Base-by-base conservation (phyloP, 92 coral and sea anemone species). In the Heteractis magnifica region DNA sequence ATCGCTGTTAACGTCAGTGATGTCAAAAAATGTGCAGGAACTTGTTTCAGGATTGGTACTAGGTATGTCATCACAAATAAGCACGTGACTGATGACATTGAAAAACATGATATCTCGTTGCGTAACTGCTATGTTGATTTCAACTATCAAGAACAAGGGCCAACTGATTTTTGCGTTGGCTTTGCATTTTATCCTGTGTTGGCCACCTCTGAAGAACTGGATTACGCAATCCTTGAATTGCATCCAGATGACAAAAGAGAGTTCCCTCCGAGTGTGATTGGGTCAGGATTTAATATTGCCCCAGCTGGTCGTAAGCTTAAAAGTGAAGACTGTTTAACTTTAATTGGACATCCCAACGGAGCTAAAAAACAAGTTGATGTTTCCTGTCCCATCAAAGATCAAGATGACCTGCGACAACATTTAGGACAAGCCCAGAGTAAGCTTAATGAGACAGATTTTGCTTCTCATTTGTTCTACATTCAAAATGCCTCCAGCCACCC, bases 31-130 rank as follows among this genome's bases (percentile, higher is more conserved):
- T 34, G 0, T 49, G 77, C 16, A 5, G 77, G 49, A 49, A 72
- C 77, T 8, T 72, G 77, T n/a, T 72, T 72, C 77, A 72, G 77
- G 52, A 72, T 72, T 72, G 77, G 77, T 19, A 10, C 15, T 1
- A 16, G 15, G 14, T 72, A 72, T 49, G 77, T 72, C 77, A 49
- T 72, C 0, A 72, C 77, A 0, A 72, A 72, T 5, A 72, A 72
- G 41, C 77, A 72, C 3, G 77, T 72, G 15, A 6, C 3, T 16
- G 19, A 72, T 0, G 77, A 16, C 6, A 72, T 72, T 0, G 1
- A 12, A 10, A 60, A 60, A 0, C 1, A 9, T 8, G 49, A 3
- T 11, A 20, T 16, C n/a, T 0, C 0, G 51, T 34, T 8, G 4
- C 5, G 2, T 10, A 10, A 34, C 49, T 34, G 49, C 10, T 72